Conservation (phyloP, 2,797 vertebrate species). For the Denticeps clupeoides region DNA sequence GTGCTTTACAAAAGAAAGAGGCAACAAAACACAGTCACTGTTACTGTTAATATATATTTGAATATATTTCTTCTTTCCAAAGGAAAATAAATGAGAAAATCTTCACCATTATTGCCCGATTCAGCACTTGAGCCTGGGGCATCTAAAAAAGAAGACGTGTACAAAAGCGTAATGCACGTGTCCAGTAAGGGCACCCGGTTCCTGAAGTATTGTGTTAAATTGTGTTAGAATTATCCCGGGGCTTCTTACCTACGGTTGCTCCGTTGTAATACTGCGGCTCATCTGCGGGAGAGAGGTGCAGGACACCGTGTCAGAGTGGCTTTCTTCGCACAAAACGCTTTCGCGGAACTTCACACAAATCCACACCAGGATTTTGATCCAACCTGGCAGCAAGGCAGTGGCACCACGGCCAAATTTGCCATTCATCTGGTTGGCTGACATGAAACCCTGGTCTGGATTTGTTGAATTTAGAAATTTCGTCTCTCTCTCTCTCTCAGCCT, state of each 20-base stretch:
- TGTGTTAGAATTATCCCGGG: no score
- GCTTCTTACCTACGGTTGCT: constrained; percentile 37
- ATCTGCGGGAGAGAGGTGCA: constrained; percentile 29
- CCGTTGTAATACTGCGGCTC: constrained; percentile 33
- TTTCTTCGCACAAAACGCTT: background rate
- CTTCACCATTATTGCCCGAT: constrained; percentile 37
- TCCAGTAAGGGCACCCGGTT: no score
- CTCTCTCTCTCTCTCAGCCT: constrained; percentile 11
- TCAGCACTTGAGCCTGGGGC: constrained; percentile 50
- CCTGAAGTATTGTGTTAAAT: no score
- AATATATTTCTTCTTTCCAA: background rate
- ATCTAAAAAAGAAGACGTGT: constrained; percentile 32
- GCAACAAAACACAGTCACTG: background rate
- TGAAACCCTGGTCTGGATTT: no score
- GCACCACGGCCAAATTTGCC: no score
- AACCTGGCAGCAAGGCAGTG: background rate
- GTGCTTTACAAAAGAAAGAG: constrained; percentile 24
- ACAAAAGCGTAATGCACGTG: no score
- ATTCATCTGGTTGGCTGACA: no score
- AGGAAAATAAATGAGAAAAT: no score
- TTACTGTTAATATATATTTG: background rate
- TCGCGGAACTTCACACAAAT: background rate
- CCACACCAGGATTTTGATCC: background rate
- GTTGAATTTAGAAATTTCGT: background rate
- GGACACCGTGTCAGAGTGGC: background rate